These are phyloP conservation scores for Periphyllus acericola DNA, from an alignment of 2,888 invertebrate genomes.

Conservation along the genomic window DNA sequence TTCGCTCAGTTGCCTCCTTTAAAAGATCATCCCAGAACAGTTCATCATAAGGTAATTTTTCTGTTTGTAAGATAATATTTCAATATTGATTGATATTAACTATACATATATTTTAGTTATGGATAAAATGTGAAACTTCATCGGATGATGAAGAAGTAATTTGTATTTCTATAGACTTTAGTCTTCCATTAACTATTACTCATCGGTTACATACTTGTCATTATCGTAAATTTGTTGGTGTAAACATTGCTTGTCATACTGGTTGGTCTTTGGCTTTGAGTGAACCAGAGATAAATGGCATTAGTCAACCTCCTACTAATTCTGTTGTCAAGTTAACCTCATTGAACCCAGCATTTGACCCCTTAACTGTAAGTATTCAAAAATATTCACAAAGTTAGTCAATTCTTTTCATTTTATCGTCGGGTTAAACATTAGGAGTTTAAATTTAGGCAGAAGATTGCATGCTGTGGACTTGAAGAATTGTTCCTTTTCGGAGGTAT, in stretches of 20 bases:
- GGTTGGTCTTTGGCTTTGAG: slow-evolving; percentile 67
- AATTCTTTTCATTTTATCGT: slow-evolving; percentile 35
- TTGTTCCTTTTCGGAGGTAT: slow-evolving; percentile 57
- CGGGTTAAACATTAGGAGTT: slow-evolving; percentile 56
- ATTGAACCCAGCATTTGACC: slow-evolving; percentile 70
- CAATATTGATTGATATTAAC: not conserved
- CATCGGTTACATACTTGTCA: slow-evolving; percentile 79
- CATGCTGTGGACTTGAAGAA: slow-evolving; percentile 60
- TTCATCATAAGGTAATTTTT: slow-evolving; percentile 52
- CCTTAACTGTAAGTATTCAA: slow-evolving; percentile 44
- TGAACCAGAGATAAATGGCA: slow-evolving; percentile 67
- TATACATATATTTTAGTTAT: slow-evolving; percentile 44
- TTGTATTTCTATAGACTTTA: slow-evolving; percentile 70
- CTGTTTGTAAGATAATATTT: not conserved
- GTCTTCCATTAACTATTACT: slow-evolving; percentile 82
- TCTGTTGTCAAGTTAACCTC: slow-evolving; percentile 43
- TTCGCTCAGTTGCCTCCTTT: slow-evolving; percentile 47
- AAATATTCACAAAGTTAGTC: not conserved
- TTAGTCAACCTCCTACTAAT: slow-evolving; percentile 45
- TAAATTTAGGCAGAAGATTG: slow-evolving; percentile 60
- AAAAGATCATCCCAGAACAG: slow-evolving; percentile 45
- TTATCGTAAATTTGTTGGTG: slow-evolving; percentile 85
- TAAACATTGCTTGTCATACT: slow-evolving; percentile 75
- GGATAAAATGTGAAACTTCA: slow-evolving; percentile 56
- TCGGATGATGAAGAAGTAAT: slow-evolving; percentile 43